Evolutionary conservation across 2,888 invertebrate species (phyloP).

Genomic region (Adineta ricciae): DNA sequence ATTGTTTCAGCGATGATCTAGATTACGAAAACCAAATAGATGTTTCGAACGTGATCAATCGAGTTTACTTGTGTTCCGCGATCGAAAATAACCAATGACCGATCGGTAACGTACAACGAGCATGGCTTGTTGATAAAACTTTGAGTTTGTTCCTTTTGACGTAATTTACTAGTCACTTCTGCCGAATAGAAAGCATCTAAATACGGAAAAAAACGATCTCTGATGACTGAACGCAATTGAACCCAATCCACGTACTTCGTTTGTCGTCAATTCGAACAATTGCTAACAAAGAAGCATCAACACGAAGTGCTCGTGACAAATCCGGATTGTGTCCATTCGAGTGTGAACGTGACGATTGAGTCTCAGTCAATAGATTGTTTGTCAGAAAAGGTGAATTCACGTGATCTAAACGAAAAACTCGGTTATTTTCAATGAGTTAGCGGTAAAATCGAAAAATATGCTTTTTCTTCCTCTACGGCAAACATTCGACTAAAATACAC

Average conservation of each 20-base stretch:
- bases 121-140: slow-evolving; percentile 7
- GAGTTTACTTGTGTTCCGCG: neutral
- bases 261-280: neutral
- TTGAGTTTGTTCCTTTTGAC: slow-evolving; percentile 20
- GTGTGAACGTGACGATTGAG: neutral
- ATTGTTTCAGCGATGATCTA: neutral
- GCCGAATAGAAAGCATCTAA: slow-evolving; percentile 8
- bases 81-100: neutral
- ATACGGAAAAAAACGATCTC: neutral
- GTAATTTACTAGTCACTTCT: neutral
- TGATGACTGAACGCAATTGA: too few relatives aligned
- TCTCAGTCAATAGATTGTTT: neutral
- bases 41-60: neutral
- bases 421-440: neutral
- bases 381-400: neutral
- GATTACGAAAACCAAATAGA: neutral
- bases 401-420: neutral
- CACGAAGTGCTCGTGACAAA: slow-evolving; percentile 10
- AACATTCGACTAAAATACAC: neutral
- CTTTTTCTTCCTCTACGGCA: too few relatives aligned
- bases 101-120: neutral
- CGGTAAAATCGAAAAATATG: too few relatives aligned
- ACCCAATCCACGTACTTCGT: neutral
- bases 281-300: neutral
- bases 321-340: neutral